Evolutionary conservation across 1,140 invertebrate genomes (phyloP).

Genomic region (Magallana gigas): DNA sequence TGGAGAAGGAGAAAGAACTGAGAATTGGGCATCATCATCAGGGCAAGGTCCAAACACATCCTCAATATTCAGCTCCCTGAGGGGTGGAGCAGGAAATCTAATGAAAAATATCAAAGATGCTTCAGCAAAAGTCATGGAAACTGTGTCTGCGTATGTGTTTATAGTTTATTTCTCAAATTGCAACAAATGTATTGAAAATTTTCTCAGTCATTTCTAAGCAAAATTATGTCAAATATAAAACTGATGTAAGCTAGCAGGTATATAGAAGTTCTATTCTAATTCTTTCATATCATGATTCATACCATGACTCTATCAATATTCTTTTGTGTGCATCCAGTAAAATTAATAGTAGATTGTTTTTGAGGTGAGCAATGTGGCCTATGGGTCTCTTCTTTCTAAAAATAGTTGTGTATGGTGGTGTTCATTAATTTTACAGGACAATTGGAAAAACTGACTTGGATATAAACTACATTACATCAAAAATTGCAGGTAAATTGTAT

Average conservation of each 20-base stretch:
- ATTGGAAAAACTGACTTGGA: constrained; percentile 93
- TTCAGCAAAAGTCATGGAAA: constrained; percentile 96
- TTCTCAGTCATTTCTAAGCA: no score
- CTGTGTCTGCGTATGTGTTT: constrained; percentile 91
- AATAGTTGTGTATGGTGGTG: no score
- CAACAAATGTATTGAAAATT: not conserved
- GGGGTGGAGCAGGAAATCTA: constrained; percentile 76
- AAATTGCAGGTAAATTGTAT: constrained; percentile 81
- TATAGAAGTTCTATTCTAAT: no score
- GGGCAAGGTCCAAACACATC: constrained; percentile 54
- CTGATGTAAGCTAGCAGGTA: no score
- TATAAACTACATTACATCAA: constrained; percentile 93
- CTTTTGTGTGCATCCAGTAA: no score
- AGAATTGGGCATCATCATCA: constrained; percentile 38
- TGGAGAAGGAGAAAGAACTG: constrained; percentile 3
- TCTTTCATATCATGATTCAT: no score
- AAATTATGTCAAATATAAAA: no score
- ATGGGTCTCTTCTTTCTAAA: no score
- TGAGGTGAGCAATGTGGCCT: no score
- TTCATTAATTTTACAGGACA: constrained; percentile 82
- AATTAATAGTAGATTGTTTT: no score
- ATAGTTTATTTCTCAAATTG: not conserved
- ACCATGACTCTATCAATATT: no score
- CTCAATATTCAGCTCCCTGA: constrained; percentile 75
- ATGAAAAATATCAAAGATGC: constrained; percentile 97